phyloP scores from a whole-genome alignment of 2,888 invertebrate genomes.

The Criorhina ranunculi region DNA sequence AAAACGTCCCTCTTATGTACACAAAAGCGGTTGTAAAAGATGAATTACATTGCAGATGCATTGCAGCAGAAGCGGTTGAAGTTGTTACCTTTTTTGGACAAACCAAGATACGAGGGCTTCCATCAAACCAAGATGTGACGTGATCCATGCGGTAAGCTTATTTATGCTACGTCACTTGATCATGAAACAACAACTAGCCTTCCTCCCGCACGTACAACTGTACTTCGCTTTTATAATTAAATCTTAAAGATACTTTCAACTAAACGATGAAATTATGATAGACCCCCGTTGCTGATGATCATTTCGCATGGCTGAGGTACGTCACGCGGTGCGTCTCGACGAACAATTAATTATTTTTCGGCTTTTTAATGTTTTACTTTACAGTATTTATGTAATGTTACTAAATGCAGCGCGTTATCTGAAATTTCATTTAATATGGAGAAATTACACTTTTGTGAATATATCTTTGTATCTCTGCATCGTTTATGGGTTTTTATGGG shows the following conservation, averaged over 20 bases:
- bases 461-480: slow-evolving; percentile 11
- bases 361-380: slow-evolving; percentile 10
- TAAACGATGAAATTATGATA: too few relatives aligned
- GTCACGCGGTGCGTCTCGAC: background rate
- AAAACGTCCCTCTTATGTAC: background rate
- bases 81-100: too few relatives aligned
- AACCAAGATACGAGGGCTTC: too few relatives aligned
- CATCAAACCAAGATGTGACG: too few relatives aligned
- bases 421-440: slow-evolving; percentile 17
- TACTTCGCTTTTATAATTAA: too few relatives aligned
- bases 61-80: too few relatives aligned
- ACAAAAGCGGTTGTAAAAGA: background rate
- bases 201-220: too few relatives aligned
- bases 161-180: too few relatives aligned
- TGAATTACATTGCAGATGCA: too few relatives aligned
- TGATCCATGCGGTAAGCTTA: too few relatives aligned
- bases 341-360: background rate
- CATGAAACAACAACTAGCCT: too few relatives aligned
- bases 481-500: slow-evolving; percentile 8
- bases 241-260: too few relatives aligned
- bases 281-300: background rate
- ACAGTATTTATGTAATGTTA: slow-evolving; percentile 38
- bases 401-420: slow-evolving; percentile 9
- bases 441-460: slow-evolving; percentile 33
- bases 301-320: slow-evolving; percentile 2